Conservation (phyloP, 2,113 vertebrate genomes). For the Cettia cetti region DNA sequence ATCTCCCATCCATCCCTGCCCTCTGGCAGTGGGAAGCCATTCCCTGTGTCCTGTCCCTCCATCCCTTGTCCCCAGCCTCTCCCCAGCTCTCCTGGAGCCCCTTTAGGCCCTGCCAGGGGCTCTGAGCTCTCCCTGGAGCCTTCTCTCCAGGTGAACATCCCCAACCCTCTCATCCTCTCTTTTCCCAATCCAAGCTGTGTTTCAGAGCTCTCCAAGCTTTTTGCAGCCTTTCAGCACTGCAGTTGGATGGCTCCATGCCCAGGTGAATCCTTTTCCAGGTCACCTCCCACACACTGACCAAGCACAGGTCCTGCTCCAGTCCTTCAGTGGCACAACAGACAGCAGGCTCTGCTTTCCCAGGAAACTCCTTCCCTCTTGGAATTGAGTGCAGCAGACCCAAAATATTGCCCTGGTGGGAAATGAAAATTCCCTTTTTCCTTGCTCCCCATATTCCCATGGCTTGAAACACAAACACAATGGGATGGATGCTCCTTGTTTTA, state of each 20-base stretch:
- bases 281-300: neutral
- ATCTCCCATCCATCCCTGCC: neutral
- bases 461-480: neutral
- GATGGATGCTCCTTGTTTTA: neutral
- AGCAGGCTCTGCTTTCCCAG: neutral
- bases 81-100: neutral
- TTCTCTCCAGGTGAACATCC: neutral
- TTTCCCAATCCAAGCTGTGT: neutral
- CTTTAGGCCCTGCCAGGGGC: neutral
- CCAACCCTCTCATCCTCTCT: neutral
- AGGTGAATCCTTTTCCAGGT: neutral
- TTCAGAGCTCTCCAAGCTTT: neutral
- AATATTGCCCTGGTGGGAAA: neutral
- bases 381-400: neutral
- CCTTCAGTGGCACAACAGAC: accelerated
- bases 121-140: neutral
- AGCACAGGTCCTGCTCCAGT: neutral
- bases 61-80: neutral
- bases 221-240: neutral
- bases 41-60: neutral
- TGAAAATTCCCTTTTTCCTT: neutral
- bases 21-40: neutral
- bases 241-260: neutral
- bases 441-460: accelerated
- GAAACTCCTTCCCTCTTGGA: neutral